Base-by-base conservation (phyloP, 30 jellyfish, hydroid and myxozoan species). In the Hydractinia echinata region DNA sequence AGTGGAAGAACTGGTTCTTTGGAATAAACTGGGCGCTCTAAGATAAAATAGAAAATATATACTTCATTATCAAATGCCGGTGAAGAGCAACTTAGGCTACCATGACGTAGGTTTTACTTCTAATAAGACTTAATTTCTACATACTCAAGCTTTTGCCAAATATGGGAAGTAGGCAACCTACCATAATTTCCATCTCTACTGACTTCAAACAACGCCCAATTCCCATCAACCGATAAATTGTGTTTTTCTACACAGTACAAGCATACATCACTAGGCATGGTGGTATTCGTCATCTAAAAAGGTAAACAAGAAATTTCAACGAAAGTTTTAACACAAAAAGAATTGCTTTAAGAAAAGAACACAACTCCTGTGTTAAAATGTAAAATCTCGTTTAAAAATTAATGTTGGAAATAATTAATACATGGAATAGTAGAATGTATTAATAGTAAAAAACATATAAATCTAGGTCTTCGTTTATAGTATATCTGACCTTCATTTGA, bases 171-270 rank as follows among this genome's bases (percentile, higher is more conserved):
- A 30, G 44, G 44, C n/a, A 30, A 30, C 95, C 5, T 51, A 89
- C 97, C 97, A n/a, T 79, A 55, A 20, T 82, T 89, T 14, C 80
- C 85, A 72, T 70, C 91, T n/a, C 62, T 76, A 54, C 76, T 76
- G 54, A 64, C 69, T 58, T 90, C 96, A 72, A 85, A 90, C 67
- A 90, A 82, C 6, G 95, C 88, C 97, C 97, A 90, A 72, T 90
- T 90, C 56, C 74, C 79, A 77, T 85, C 94, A 21, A 77, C 58
- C 20, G 94, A 77, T 66, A 90, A 76, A 5, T 88, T 64, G 68
- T 61, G 53, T 16, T 71, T 53, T 73, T 82, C 78, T 8, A 90
- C 83, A 84, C 81, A 53, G 87, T 74, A 90, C 85, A 74, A 81
- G 54, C 97, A 90, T 64, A 90, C 94, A 16, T 90, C 95, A 53